Conservation (phyloP, 1,140 invertebrate species). For the Euura saliciscinereae region DNA sequence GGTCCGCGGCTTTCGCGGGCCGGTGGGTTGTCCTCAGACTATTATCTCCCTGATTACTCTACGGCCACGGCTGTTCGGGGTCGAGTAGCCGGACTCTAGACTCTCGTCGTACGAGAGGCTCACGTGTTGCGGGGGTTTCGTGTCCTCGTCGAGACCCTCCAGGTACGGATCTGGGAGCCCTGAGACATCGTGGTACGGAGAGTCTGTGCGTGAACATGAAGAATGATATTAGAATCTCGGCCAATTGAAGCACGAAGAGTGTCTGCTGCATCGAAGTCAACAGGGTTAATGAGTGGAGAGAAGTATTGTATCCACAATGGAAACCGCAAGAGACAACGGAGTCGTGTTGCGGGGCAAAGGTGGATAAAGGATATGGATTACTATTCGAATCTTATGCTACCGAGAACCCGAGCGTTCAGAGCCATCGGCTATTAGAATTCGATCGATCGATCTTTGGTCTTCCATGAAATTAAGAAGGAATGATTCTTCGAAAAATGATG, state of each 20-base stretch:
- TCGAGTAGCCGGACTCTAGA: slow-evolving; percentile 90
- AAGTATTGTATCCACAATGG: not conserved
- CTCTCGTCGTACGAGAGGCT: slow-evolving; percentile 90
- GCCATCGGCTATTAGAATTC: slow-evolving; percentile 1
- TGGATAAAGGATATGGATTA: not conserved
- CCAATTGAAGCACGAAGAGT: not conserved
- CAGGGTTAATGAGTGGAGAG: not conserved
- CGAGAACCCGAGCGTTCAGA: not conserved
- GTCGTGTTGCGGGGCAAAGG: not conserved
- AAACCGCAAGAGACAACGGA: not conserved
- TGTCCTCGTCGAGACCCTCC: slow-evolving; percentile 75
- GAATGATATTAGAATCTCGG: not conserved
- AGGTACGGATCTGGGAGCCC: slow-evolving; percentile 87
- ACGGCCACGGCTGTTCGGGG: slow-evolving; percentile 86
- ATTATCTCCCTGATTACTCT: slow-evolving; percentile 93
- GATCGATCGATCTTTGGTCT: not conserved
- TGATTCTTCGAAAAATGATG: too few species aligned
- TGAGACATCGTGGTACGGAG: slow-evolving; percentile 90
- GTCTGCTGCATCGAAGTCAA: not conserved
- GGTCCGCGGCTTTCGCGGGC: slow-evolving; percentile 53
- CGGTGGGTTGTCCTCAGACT: slow-evolving; percentile 73
- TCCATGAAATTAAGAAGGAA: not conserved
- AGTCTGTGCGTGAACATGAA: slow-evolving; percentile 68
- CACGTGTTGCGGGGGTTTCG: slow-evolving; percentile 81
- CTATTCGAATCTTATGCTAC: not conserved